These are phyloP conservation scores for Dugesia japonica DNA, from an alignment of 2,888 invertebrate species.

Conservation along the genomic window DNA sequence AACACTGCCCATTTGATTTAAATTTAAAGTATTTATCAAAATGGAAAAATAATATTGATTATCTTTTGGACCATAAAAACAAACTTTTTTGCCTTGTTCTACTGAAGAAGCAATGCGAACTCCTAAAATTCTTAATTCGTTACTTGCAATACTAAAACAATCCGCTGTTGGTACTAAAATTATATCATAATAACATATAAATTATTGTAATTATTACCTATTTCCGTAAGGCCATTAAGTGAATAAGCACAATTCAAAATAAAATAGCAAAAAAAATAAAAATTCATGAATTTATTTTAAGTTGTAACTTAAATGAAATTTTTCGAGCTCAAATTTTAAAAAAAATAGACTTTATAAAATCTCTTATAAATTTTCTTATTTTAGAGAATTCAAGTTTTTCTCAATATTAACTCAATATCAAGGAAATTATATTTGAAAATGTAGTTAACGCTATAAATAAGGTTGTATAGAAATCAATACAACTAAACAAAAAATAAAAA, in stretches of 20 bases:
- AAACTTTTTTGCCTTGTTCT: slow-evolving; percentile 5
- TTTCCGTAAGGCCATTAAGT: background rate
- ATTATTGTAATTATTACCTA: background rate
- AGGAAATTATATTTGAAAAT: no score
- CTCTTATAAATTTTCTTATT: no score
- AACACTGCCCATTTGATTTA: background rate
- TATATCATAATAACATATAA: background rate
- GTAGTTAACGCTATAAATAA: no score
- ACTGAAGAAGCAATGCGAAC: background rate
- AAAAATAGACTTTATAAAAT: no score
- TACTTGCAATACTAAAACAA: slow-evolving; percentile 20
- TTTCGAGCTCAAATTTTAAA: no score
- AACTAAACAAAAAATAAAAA: no score
- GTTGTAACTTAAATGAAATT: no score
- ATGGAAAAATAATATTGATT: slow-evolving; percentile 13
- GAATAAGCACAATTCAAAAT: background rate
- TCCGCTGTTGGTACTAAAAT: background rate
- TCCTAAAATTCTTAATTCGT: background rate
- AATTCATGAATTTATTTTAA: no score
- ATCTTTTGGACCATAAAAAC: background rate
- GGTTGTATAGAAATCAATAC: no score
- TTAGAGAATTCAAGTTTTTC: no score
- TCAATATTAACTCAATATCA: no score
- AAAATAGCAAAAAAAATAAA: background rate
- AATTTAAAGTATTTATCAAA: slow-evolving; percentile 20